A percentile compares a stretch with the other conserved stretches of the same genome.
Conservation (phyloP, 2,797 vertebrate species). For the Ispidina lecontei region DNA sequence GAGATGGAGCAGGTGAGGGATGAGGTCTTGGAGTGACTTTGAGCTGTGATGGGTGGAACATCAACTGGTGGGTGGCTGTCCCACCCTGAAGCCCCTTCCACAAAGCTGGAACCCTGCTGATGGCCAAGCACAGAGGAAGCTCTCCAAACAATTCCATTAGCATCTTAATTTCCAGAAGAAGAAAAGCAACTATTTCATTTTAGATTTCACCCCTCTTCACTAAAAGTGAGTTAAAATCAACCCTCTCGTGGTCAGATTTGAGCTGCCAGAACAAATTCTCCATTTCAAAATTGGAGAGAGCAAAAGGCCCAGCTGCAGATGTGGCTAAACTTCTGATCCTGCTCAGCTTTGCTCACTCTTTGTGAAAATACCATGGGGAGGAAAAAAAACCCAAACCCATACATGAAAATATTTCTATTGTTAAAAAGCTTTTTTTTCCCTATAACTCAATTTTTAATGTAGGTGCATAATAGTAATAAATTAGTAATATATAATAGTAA, state of each 20-base stretch:
- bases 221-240: neutral
- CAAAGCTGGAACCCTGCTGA: neutral
- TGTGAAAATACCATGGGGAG: neutral
- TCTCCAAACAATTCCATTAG: neutral
- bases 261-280: neutral
- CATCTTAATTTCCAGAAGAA: neutral
- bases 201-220: neutral
- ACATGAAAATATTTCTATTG: neutral
- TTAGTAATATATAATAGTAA: neutral
- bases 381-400: neutral
- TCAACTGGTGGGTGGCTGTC: neutral
- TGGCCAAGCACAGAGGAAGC: neutral
- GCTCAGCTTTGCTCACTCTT: neutral
- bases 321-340: neutral
- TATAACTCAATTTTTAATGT: neutral
- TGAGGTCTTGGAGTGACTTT: neutral
- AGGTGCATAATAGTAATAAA: neutral
- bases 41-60: neutral
- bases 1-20: neutral
- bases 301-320: neutral
- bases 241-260: neutral
- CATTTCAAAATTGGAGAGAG: neutral
- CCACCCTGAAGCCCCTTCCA: too few species aligned
- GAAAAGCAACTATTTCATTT: neutral
- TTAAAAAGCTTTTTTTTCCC: neutral